phyloP scores from a whole-genome alignment of 2,888 invertebrate species.

The Branchinecta sandiegonensis region DNA sequence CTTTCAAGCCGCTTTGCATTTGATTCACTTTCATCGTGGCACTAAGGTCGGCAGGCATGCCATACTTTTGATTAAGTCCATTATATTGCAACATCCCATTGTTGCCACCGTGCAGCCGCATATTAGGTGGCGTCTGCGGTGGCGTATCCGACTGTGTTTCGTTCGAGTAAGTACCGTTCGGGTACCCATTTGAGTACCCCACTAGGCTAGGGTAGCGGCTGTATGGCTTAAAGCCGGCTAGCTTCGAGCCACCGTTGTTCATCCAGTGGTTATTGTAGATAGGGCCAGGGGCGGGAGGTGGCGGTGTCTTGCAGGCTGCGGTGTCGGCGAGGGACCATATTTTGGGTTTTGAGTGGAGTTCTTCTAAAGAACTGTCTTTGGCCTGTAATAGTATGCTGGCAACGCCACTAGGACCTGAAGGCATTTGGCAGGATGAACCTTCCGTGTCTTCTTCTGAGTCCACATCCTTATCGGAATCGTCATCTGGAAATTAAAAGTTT shows the following conservation, averaged over 20 bases:
- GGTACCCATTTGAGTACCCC: constrained; percentile 20
- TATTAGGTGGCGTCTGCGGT: constrained; percentile 83
- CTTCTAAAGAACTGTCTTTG: constrained; percentile 12
- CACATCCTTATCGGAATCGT: neutral
- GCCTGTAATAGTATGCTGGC: neutral
- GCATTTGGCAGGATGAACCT: neutral
- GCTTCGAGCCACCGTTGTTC: constrained; percentile 21
- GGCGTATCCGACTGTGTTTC: constrained; percentile 50
- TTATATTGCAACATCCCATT: constrained; percentile 12
- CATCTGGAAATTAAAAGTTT: neutral
- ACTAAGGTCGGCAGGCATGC: constrained; percentile 7
- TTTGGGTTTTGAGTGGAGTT: constrained; percentile 58
- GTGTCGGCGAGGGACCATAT: constrained; percentile 90
- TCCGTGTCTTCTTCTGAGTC: constrained; percentile 7
- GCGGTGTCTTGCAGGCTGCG: constrained; percentile 82
- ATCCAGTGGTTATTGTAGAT: constrained; percentile 22
- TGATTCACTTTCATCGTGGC: constrained; percentile 2
- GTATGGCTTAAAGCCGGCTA: constrained; percentile 25
- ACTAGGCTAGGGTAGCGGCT: constrained; percentile 34
- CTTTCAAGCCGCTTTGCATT: neutral
- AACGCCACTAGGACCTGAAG: constrained; percentile 6
- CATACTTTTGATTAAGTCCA: constrained; percentile 9
- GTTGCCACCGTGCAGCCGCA: constrained; percentile 43
- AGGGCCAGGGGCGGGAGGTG: constrained; percentile 43
- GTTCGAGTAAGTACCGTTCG: constrained; percentile 13